Evolutionary conservation across 2,888 invertebrate genomes (phyloP).

Genomic region (Dolichopus griseipennis): DNA sequence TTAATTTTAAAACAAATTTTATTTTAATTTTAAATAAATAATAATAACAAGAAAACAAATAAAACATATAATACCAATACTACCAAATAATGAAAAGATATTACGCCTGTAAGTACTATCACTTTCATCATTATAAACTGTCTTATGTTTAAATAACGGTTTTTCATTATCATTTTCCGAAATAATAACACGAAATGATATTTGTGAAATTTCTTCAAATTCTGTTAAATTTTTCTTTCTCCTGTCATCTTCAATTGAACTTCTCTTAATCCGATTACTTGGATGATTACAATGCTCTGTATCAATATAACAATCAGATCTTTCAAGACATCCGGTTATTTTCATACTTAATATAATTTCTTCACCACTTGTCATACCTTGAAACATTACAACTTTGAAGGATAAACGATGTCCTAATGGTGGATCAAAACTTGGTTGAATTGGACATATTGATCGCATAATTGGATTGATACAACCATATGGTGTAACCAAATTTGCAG

Average conservation of each 20-base stretch:
- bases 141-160: too few species aligned
- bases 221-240: slow-evolving; percentile 25
- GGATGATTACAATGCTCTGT: slow-evolving; percentile 29
- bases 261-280: slow-evolving; percentile 29
- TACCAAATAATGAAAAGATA: slow-evolving; percentile 28
- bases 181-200: slow-evolving; percentile 36
- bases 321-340: slow-evolving; percentile 48
- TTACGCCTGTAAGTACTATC: slow-evolving; percentile 12
- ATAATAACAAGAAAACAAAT: slow-evolving; percentile 18
- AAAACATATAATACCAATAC: slow-evolving; percentile 29
- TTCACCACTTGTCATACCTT: slow-evolving; percentile 51
- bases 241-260: slow-evolving; percentile 13
- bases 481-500: slow-evolving; percentile 42
- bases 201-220: slow-evolving; percentile 34
- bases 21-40: slow-evolving; percentile 26
- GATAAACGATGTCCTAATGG: slow-evolving; percentile 44
- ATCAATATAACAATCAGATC: slow-evolving; percentile 45
- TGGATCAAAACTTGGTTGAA: slow-evolving; percentile 40
- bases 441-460: slow-evolving; percentile 44
- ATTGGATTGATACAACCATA: slow-evolving; percentile 45
- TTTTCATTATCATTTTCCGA: slow-evolving; percentile 19
- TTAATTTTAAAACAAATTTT: slow-evolving; percentile 19
- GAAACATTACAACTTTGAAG: slow-evolving; percentile 51
- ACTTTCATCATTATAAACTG: too few species aligned
- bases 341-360: slow-evolving; percentile 49